Percentiles rank a stretch among this genome's conserved stretches.
phyloP scores from a whole-genome alignment of 1,140 invertebrate species.

The Schlechtendalia chinensis region DNA sequence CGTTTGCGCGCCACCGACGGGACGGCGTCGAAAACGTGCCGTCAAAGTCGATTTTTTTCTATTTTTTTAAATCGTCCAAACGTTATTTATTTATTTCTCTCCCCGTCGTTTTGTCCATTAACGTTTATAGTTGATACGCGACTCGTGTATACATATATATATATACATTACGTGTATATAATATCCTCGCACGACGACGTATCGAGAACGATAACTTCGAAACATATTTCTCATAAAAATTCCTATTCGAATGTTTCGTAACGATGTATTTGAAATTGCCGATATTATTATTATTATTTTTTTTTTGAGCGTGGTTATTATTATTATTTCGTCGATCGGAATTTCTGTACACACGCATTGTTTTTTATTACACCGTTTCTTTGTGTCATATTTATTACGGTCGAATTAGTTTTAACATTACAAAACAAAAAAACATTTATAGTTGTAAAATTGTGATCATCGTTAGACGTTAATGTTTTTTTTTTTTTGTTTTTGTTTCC shows the following conservation, averaged over 20 bases:
- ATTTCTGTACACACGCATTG: conserved; percentile 13
- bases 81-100: conserved; percentile 15
- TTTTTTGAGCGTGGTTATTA: background rate
- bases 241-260: background rate
- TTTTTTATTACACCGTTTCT: background rate
- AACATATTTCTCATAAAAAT: conserved; percentile 25
- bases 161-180: too few species aligned
- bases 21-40: conserved; percentile 2
- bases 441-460: conserved; percentile 2
- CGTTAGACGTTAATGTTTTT: conserved; percentile 4
- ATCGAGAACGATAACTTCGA: background rate
- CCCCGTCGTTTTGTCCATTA: background rate
- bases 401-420: background rate
- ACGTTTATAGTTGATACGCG: conserved; percentile 1
- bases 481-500: background rate
- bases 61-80: background rate
- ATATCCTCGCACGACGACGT: background rate
- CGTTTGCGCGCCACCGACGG: background rate
- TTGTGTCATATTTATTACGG: background rate
- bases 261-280: background rate
- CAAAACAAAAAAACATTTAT: background rate
- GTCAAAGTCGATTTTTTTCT: conserved; percentile 20
- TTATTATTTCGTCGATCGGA: background rate
- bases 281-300: background rate
- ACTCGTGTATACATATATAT: too few species aligned